These are phyloP conservation scores for Melanerpes formicivorus DNA, from an alignment of 2,113 vertebrate species.

Conservation along the genomic window DNA sequence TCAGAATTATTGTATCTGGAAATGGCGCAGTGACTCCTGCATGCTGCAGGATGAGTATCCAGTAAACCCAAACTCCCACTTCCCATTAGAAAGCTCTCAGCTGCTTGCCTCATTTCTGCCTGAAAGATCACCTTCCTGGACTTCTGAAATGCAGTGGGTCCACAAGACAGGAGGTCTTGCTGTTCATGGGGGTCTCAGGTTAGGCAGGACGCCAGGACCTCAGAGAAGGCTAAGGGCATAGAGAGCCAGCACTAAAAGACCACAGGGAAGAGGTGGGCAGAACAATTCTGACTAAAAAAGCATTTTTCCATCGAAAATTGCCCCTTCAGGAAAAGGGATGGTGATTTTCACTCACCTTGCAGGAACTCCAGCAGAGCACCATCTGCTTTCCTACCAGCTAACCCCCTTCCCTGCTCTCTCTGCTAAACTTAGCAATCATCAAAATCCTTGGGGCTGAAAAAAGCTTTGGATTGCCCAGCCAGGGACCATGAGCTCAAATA, in stretches of 20 bases:
- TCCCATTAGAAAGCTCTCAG: background rate
- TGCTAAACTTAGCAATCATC: background rate
- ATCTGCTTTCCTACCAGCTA: conserved; percentile 14
- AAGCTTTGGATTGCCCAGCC: background rate
- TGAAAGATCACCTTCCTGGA: background rate
- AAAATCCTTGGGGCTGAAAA: background rate
- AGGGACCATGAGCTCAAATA: background rate
- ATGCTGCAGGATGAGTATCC: background rate
- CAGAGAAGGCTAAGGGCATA: background rate
- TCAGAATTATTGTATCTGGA: background rate
- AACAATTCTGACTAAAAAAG: background rate
- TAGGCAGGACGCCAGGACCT: background rate
- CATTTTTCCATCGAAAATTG: background rate
- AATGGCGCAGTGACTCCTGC: background rate
- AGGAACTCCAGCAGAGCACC: background rate
- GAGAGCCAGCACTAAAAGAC: background rate
- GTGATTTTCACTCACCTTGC: conserved; percentile 18
- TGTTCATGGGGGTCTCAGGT: background rate
- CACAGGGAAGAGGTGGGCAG: background rate
- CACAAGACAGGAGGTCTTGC: background rate
- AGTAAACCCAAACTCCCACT: background rate
- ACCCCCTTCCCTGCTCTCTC: background rate
- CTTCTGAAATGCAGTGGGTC: background rate
- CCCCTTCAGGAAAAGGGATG: background rate
- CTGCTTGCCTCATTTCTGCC: background rate